Conservation (phyloP, 2,113 vertebrate species). For the Zosterops japonicus region DNA sequence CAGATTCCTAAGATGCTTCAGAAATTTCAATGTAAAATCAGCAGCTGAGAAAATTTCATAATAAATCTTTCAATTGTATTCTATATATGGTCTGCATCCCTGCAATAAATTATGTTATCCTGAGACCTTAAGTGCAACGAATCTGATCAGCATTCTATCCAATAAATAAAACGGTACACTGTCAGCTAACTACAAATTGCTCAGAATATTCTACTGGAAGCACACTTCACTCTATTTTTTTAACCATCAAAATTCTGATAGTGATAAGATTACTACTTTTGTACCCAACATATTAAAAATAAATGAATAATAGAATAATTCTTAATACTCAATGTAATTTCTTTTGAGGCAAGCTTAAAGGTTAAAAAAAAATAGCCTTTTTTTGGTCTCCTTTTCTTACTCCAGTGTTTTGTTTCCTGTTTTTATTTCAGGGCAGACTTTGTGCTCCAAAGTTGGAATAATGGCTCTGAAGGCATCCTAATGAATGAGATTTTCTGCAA, state of each 20-base stretch:
- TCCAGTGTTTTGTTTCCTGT: not conserved
- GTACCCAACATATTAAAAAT: not conserved
- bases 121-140: not conserved
- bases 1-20: slow-evolving; percentile 4
- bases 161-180: not conserved
- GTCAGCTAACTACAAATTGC: not conserved
- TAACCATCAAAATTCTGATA: not conserved
- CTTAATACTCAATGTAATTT: not conserved
- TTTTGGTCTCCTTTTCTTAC: not conserved
- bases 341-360: not conserved
- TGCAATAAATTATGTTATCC: slow-evolving; percentile 4
- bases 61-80: slow-evolving; percentile 28
- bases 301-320: not conserved
- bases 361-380: not conserved
- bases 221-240: not conserved
- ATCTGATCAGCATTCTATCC: not conserved
- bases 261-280: not conserved
- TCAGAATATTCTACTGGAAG: not conserved
- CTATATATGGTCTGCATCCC: slow-evolving; percentile 14
- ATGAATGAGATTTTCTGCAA: not conserved
- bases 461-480: not conserved
- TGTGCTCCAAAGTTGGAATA: not conserved
- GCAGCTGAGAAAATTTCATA: not conserved
- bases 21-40: slow-evolving; percentile 31
- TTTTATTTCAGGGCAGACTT: not conserved